phyloP scores from a whole-genome alignment of 2,888 invertebrate genomes.

The Campaea margaritaria region DNA sequence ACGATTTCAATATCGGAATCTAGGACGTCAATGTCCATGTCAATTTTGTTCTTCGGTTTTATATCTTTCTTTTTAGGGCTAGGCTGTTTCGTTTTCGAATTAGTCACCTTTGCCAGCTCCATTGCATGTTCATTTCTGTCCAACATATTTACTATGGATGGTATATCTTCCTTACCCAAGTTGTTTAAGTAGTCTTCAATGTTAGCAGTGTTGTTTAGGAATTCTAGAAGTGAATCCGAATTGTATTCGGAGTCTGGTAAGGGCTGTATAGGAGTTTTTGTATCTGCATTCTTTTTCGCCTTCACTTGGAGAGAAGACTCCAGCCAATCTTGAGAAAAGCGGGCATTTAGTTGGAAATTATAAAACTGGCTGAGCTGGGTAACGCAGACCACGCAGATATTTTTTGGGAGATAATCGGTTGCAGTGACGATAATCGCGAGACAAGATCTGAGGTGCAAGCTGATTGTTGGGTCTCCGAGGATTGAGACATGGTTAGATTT shows the following conservation, averaged over 20 bases:
- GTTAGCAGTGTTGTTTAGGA: slow-evolving; percentile 78
- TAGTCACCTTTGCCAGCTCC: slow-evolving; percentile 52
- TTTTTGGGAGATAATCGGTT: slow-evolving; percentile 70
- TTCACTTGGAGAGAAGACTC: slow-evolving; percentile 69
- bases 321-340: slow-evolving; percentile 78
- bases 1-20: slow-evolving; percentile 74
- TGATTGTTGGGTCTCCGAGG: slow-evolving; percentile 68
- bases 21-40: slow-evolving; percentile 73
- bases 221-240: slow-evolving; percentile 78
- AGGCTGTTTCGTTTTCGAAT: slow-evolving; percentile 58
- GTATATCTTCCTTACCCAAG: slow-evolving; percentile 78
- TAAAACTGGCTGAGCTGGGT: slow-evolving; percentile 74
- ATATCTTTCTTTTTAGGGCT: slow-evolving; percentile 70
- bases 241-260: slow-evolving; percentile 80
- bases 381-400: slow-evolving; percentile 71
- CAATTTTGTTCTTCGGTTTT: slow-evolving; percentile 54
- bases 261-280: slow-evolving; percentile 71
- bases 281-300: slow-evolving; percentile 61
- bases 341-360: slow-evolving; percentile 76
- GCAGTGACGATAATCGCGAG: slow-evolving; percentile 63
- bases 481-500: slow-evolving; percentile 71
- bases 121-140: slow-evolving; percentile 67
- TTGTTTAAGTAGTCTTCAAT: slow-evolving; percentile 78
- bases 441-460: slow-evolving; percentile 74
- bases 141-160: slow-evolving; percentile 75